Conservation (phyloP, 2,113 vertebrate genomes). For the Eolophus roseicapilla region DNA sequence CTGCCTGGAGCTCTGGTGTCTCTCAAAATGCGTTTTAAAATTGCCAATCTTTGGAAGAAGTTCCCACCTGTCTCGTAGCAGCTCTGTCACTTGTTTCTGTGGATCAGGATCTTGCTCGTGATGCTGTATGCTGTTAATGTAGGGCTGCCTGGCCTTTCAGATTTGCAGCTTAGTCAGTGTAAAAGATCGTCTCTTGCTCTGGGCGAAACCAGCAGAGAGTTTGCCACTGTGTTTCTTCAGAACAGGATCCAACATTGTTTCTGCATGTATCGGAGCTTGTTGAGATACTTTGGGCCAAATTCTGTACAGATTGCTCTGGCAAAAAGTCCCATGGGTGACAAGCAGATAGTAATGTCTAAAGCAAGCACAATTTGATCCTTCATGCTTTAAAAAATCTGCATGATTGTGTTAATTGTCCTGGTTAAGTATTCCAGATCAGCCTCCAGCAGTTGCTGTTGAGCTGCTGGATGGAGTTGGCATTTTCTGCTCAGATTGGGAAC, state of each 20-base stretch:
- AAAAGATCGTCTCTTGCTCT: not conserved
- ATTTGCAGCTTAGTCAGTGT: not conserved
- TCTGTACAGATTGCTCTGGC: not conserved
- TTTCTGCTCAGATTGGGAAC: constrained; percentile 54
- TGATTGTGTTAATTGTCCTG: constrained; percentile 28
- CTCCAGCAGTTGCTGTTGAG: constrained; percentile 63
- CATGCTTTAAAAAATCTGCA: not conserved
- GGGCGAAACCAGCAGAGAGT: not conserved
- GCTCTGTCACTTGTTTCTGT: not conserved
- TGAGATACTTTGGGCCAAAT: not conserved
- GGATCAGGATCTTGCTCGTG: not conserved
- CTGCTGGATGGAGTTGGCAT: constrained; percentile 48
- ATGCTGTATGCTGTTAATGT: not conserved
- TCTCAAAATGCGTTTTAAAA: not conserved
- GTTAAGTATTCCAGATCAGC: constrained; percentile 60
- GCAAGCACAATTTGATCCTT: not conserved
- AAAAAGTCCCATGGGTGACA: not conserved
- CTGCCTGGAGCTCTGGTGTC: not conserved
- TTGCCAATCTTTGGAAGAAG: not conserved
- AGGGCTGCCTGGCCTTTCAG: not conserved
- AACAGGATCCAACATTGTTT: not conserved
- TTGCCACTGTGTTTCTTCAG: not conserved
- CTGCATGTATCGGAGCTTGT: not conserved
- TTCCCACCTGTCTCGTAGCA: not conserved
- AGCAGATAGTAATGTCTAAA: not conserved